phyloP scores from a whole-genome alignment of 1,140 invertebrate species.

The Meloidogyne floridensis region DNA sequence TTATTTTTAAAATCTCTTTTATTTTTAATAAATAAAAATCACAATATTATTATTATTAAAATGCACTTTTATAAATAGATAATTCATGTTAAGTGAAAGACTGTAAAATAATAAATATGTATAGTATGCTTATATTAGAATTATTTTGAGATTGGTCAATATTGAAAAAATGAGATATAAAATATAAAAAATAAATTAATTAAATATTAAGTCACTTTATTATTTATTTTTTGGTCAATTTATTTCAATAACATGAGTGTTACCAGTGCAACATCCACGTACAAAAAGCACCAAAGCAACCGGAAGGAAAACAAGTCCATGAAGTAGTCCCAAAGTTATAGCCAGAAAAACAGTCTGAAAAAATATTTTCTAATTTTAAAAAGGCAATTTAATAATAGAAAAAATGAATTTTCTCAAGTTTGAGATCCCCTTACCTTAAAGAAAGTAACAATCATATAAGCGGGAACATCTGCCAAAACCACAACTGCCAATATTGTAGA shows the following conservation, averaged over 20 bases:
- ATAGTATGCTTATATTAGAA: background rate
- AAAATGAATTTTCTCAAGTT: no score
- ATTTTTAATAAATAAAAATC: background rate
- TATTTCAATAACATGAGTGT: background rate
- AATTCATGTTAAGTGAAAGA: background rate
- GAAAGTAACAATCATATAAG: conserved; percentile 96
- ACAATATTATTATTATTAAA: background rate
- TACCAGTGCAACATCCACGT: conserved; percentile 33
- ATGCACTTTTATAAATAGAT: background rate
- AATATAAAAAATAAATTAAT: background rate
- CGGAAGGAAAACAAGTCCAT: conserved; percentile 88
- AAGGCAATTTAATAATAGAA: no score
- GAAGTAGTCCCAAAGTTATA: conserved; percentile 82
- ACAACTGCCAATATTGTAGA: conserved; percentile 88
- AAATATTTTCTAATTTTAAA: background rate
- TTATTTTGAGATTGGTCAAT: background rate
- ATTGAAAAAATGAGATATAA: background rate
- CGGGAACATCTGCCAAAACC: conserved; percentile 83
- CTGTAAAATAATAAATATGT: background rate
- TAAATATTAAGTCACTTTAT: background rate
- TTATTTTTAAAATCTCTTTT: background rate
- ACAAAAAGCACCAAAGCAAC: conserved; percentile 82
- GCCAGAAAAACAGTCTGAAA: conserved; percentile 96
- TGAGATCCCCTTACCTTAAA: conserved; percentile 90
- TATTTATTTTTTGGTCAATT: conserved; percentile 1